Evolutionary conservation across 2,797 vertebrate genomes (phyloP).

Genomic region (Poecile montanus): DNA sequence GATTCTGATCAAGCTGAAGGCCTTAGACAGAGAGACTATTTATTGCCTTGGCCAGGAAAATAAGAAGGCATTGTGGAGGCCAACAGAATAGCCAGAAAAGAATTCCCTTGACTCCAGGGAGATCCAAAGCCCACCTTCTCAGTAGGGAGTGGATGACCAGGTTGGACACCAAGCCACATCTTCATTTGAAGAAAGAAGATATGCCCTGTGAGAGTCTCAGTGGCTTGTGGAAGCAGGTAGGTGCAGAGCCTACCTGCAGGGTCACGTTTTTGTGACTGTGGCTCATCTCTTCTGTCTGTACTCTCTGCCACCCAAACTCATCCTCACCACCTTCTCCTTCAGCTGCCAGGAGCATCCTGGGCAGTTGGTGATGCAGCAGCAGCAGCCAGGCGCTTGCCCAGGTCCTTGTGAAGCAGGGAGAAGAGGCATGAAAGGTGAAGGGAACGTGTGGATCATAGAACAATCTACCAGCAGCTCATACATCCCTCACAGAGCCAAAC

Average conservation of each 20-base stretch:
- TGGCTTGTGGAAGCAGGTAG: neutral
- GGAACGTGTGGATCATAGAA: neutral
- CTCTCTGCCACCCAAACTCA: neutral
- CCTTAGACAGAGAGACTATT: neutral
- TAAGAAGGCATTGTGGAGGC: neutral
- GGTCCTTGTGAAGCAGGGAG: neutral
- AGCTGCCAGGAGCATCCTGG: neutral
- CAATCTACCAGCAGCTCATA: neutral
- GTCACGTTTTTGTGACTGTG: neutral
- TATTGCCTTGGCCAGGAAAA: neutral
- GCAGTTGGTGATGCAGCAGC: neutral
- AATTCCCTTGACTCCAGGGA: neutral
- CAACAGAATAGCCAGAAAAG: neutral
- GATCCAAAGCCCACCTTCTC: neutral
- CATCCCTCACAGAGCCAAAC: fast-evolving
- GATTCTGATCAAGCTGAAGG: neutral
- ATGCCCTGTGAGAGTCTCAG: neutral
- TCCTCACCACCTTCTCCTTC: neutral
- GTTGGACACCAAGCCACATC: neutral
- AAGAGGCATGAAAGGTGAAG: neutral
- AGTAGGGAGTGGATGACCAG: neutral
- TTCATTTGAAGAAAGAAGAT: neutral
- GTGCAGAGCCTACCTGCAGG: neutral
- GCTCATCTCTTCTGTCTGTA: neutral
- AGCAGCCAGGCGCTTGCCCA: neutral